Base-by-base conservation (phyloP, 2,888 invertebrate species). In the Cylindroiulus punctatus region DNA sequence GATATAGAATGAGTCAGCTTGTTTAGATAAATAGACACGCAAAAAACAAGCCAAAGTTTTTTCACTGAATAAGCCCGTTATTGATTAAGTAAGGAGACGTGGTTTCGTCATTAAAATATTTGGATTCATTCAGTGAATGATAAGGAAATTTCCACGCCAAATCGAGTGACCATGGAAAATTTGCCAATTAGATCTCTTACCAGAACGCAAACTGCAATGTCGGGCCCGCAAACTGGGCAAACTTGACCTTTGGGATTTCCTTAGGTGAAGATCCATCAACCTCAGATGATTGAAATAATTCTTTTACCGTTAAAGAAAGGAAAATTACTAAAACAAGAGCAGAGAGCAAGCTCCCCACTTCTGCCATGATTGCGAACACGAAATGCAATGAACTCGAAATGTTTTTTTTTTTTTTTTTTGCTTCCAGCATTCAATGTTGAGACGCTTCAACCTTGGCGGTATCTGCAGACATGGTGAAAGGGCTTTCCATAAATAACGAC, bases 181-280 rank as follows among this genome's bases (percentile, higher is more conserved):
- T n/a, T n/a, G n/a, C 14, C 8, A 12, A 30, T 22, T 3, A 83
- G 57, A 36, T 36, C 3, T 89, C 93, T 92, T 92, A 97, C 97
- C 97, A 97, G 91, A 96, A 97, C 89, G 95, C 93, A 91, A 97
- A 95, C 91, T 95, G 96, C 92, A 97, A 93, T 86, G 95, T 95
- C 88, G 95, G 95, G 42, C 94, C 94, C 86, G 94, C 93, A 88
- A 94, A 94, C 91, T 93, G 92, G 90, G 93, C 94, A 90, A 95
- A 93, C 93, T 94, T 96, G 91, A 94, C 93, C 89, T 93, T 91
- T 83, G 94, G 94, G 89, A 94, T 92, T 90, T 94, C 94, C 89
- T 93, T 93, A 14, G 44, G 47, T 65, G 57, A 42, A 42, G 30
- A 22, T n/a, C 82, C 84, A 44, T 32, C 22, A 0, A 36, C 84